Base-by-base conservation (phyloP, 2,113 vertebrate genomes). In the Smithornis capensis region DNA sequence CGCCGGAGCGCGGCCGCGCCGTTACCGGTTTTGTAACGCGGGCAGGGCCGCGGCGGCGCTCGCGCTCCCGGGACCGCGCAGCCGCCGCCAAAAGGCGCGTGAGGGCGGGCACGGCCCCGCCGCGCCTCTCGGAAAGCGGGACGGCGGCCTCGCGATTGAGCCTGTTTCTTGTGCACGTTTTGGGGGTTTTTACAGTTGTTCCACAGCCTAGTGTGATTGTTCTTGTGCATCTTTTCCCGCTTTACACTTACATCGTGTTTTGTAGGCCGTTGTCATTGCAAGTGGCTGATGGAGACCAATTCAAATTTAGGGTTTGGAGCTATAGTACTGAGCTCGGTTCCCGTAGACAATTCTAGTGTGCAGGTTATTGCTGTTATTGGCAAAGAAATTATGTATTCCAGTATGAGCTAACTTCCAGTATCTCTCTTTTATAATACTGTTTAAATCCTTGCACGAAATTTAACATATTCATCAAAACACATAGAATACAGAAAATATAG, bases 171-270 rank as follows among this genome's bases (percentile, higher is more conserved):
- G 55, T n/a, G 55, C 55, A 12, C 33, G 21, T 7, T 57, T 28
- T 35, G 29, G 27, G 25, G 5, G 22, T 55, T 49, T 64, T 50
- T 24, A 8, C 24, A 1, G 12, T 24, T 25, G 13, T 5, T 57
- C 25, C 31, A 4, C 25, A 14, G 19, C 23, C 9, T 9, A 7
- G 10, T 38, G 28, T 11, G 14, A 10, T 38, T 55, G 4, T 47
- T 65, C 35, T 40, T 16, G 29, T 13, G 44, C 10, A 35, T 35
- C 7, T 45, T 73, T 31, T 45, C 27, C 15, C 1, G 1, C 56
- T 50, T 60, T 27, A 2, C 10, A 0, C 2, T 60, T 27, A 2
- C 10, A 0, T 1, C 5, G 10, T 6, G 12, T 28, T 87, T n/a
- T n/a, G 8, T 37, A 2, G 0, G 27, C 57, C 28, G 12, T 19